These are phyloP conservation scores for Neoaliturus tenellus DNA, from an alignment of 2,888 invertebrate genomes.

Conservation along the genomic window DNA sequence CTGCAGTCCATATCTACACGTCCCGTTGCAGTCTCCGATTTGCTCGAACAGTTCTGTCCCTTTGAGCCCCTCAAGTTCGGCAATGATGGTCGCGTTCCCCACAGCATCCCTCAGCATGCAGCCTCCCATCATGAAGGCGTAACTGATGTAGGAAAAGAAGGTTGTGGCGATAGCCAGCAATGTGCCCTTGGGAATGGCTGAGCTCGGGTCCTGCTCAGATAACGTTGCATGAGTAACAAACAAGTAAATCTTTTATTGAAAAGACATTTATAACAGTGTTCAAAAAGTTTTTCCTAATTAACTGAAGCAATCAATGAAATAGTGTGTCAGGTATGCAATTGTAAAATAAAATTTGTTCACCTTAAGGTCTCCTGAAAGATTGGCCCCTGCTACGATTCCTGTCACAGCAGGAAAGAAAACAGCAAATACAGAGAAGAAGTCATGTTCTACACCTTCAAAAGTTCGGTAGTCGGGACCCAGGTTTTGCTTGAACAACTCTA, in stretches of 20 bases:
- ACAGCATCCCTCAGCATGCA: slow-evolving; percentile 88
- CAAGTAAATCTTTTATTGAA: no score
- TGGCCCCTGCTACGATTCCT: slow-evolving; percentile 97
- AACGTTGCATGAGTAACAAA: background rate
- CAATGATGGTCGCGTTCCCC: slow-evolving; percentile 77
- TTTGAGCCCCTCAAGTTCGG: slow-evolving; percentile 86
- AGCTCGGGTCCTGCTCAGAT: slow-evolving; percentile 87
- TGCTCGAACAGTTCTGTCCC: slow-evolving; percentile 80
- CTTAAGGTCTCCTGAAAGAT: slow-evolving; percentile 98
- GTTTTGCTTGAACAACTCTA: slow-evolving; percentile 83
- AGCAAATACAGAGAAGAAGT: slow-evolving; percentile 97
- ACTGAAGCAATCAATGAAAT: no score
- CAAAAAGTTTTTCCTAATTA: no score
- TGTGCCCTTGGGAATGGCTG: slow-evolving; percentile 94
- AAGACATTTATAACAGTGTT: no score
- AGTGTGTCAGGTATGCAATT: no score
- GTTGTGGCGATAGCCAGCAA: slow-evolving; percentile 92
- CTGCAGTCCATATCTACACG: slow-evolving; percentile 83
- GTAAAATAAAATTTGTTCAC: slow-evolving; percentile 75
- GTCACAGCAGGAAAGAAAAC: slow-evolving; percentile 99
- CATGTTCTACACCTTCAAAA: slow-evolving; percentile 85
- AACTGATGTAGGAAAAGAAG: slow-evolving; percentile 89
- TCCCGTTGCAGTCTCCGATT: slow-evolving; percentile 75
- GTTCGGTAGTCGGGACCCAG: slow-evolving; percentile 86
- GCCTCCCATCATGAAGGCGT: slow-evolving; percentile 86